phyloP scores from a whole-genome alignment of 2,888 invertebrate species.

The Lordiphosa fenestrarum region DNA sequence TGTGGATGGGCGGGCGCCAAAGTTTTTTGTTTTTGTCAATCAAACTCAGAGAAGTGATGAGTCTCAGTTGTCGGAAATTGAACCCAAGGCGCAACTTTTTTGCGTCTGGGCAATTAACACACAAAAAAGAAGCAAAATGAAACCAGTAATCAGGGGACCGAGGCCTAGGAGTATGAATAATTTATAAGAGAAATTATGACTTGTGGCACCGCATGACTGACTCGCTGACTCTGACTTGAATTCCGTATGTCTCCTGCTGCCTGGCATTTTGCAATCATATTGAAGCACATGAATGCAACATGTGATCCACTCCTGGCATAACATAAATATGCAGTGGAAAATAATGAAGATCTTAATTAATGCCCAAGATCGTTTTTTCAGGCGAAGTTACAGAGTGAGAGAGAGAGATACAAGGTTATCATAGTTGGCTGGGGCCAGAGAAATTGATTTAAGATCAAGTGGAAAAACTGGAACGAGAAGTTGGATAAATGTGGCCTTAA shows the following conservation, averaged over 20 bases:
- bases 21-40: conserved; percentile 14
- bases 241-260: too few species aligned
- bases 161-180: conserved; percentile 13
- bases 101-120: neutral
- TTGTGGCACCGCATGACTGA: conserved; percentile 8
- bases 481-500: too few species aligned
- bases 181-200: conserved; percentile 25
- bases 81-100: conserved; percentile 2
- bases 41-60: conserved; percentile 15
- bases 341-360: conserved; percentile 15
- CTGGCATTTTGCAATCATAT: too few species aligned
- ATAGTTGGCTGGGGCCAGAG: too few species aligned
- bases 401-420: too few species aligned
- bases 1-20: conserved; percentile 23
- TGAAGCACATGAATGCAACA: neutral
- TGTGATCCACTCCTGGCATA: neutral
- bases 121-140: neutral
- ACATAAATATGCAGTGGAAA: conserved; percentile 5
- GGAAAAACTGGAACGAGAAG: too few species aligned
- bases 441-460: too few species aligned
- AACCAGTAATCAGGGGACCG: too few species aligned
- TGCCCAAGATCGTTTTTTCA: conserved; percentile 7
- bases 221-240: neutral
- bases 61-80: conserved; percentile 3
- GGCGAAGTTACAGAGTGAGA: too few species aligned